phyloP scores from a whole-genome alignment of 2,888 invertebrate genomes.

The Cheilosia vulpina region DNA sequence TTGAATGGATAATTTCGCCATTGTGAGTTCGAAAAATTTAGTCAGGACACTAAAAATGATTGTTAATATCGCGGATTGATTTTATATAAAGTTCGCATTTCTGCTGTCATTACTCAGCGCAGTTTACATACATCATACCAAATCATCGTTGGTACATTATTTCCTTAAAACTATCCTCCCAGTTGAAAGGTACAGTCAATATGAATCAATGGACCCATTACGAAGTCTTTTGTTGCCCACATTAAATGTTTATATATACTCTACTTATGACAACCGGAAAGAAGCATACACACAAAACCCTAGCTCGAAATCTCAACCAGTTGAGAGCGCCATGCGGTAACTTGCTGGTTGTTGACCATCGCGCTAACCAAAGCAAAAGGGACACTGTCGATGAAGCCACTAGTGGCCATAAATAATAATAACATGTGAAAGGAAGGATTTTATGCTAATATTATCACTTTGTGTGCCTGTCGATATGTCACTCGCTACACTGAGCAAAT shows the following conservation, averaged over 20 bases:
- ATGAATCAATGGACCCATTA: too few species aligned
- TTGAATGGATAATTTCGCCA: too few species aligned
- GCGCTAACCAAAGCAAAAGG: slow-evolving; percentile 48
- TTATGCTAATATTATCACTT: slow-evolving; percentile 84
- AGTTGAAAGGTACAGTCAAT: too few species aligned
- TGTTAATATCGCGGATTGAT: too few species aligned
- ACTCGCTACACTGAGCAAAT: slow-evolving; percentile 76
- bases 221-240: too few species aligned
- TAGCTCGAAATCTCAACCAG: background rate
- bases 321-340: slow-evolving; percentile 49
- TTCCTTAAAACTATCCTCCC: too few species aligned
- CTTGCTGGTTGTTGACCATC: slow-evolving; percentile 49
- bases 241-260: too few species aligned
- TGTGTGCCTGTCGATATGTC: slow-evolving; percentile 83
- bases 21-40: too few species aligned
- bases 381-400: slow-evolving; percentile 48
- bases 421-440: slow-evolving; percentile 77
- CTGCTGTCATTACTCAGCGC: background rate
- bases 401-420: slow-evolving; percentile 66
- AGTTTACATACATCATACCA: background rate
- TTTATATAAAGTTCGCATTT: background rate
- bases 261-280: too few species aligned
- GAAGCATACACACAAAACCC: background rate
- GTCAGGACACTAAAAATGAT: too few species aligned
- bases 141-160: too few species aligned